Base-by-base conservation (phyloP, 2,113 vertebrate genomes). In the Aldabrachelys gigantea region DNA sequence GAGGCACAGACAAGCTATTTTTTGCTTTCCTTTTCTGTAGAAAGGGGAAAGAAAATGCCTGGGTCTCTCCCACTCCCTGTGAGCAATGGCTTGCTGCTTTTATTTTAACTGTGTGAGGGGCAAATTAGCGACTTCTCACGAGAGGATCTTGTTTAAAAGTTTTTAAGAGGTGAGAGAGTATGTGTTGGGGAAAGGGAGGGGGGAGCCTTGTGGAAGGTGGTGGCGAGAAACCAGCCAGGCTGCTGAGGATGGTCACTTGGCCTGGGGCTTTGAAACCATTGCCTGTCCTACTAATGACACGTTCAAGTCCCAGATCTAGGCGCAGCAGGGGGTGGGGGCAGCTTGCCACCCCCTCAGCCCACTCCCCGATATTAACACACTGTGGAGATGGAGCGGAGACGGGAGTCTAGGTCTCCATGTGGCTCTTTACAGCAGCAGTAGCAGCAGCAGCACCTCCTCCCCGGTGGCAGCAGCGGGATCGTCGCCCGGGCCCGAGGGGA, bases 241-340 rank as follows among this genome's bases (percentile, higher is more conserved):
- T 96, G 95, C 92, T 85, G 95, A 90, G 95, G 96, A 97, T 96
- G 97, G 97, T 96, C 96, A 96, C 93, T 95, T 97, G 97, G 98
- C 98, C 96, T 94, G 92, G 96, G 97, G 97, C 97, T 98, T 97
- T 98, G 98, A 97, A 98, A 98, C 98, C 98, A 98, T 98, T 98
- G 98, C 98, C 98, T 96, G 98, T 98, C 98, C 97, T 98, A 98
- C 97, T 97, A 97, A 96, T 98, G 98, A 99, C 99, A 98, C 99
- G 98, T 99, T 98, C 98, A 97, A 98, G 97, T 95, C 93, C 94
- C 80, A 41, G 94, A 94, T 91, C 97, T 96, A 91, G 90, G 95
- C 86, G 90, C 97, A 10, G 79, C 79, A 31, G 56, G 17, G 12
- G 8, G 12, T 59, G 44, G 85, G 90, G 69, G 83, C 93, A 82